Evolutionary conservation across 2,888 invertebrate genomes (phyloP).

Genomic region (Stenolophus ochropezus): DNA sequence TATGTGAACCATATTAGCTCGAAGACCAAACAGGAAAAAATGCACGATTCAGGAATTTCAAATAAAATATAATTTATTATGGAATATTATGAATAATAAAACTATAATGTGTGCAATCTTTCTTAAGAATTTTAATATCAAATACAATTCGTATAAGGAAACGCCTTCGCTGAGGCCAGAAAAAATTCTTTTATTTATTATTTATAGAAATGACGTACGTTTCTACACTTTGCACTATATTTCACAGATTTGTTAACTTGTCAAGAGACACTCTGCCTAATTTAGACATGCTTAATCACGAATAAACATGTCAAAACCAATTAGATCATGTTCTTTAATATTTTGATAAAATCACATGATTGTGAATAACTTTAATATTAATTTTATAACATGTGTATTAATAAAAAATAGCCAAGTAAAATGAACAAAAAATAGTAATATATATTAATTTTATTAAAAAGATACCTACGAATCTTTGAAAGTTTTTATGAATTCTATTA

Average conservation of each 20-base stretch:
- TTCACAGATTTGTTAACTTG: neutral
- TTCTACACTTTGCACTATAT: slow-evolving; percentile 17
- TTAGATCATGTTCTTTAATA: neutral
- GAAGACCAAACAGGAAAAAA: neutral
- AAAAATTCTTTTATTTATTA: slow-evolving; percentile 30
- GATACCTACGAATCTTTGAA: too few relatives aligned
- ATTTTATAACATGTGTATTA: too few relatives aligned
- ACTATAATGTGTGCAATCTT: neutral
- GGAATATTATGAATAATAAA: slow-evolving; percentile 1
- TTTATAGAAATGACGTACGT: slow-evolving; percentile 33
- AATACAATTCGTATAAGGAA: slow-evolving; percentile 18
- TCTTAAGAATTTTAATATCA: slow-evolving; percentile 39
- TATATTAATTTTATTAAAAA: too few relatives aligned
- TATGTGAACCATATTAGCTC: neutral
- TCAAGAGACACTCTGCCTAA: neutral
- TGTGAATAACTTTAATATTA: too few relatives aligned
- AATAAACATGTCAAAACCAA: neutral
- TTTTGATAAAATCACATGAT: too few relatives aligned
- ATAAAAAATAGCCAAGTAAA: too few relatives aligned
- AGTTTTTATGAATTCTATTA: too few relatives aligned
- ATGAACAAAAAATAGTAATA: too few relatives aligned
- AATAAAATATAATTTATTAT: neutral
- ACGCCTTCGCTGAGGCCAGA: slow-evolving; percentile 21
- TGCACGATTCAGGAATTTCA: neutral
- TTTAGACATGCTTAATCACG: neutral